A percentile compares a stretch with the other conserved stretches of the same genome.
phyloP scores from a whole-genome alignment of 1,140 invertebrate genomes.

The Physella acuta region DNA sequence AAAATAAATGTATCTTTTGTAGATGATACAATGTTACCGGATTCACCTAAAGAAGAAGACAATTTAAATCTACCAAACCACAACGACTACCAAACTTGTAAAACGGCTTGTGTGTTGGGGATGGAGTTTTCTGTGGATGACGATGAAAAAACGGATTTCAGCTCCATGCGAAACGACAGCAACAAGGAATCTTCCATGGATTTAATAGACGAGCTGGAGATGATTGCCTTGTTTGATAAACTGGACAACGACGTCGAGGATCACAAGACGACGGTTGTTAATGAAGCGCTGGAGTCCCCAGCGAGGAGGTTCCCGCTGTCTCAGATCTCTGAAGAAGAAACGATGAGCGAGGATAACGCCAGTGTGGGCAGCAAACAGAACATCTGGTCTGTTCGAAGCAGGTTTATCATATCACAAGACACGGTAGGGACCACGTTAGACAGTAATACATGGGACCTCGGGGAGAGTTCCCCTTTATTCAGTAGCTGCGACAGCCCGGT shows the following conservation, averaged over 20 bases:
- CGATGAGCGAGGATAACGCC: not conserved
- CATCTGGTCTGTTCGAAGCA: not conserved
- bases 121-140: not conserved
- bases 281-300: not conserved
- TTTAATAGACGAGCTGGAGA: not conserved
- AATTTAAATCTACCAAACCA: not conserved
- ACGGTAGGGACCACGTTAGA: no score
- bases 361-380: not conserved
- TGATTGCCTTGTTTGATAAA: conserved; percentile 5
- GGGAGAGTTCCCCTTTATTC: not conserved
- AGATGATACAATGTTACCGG: no score
- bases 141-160: not conserved
- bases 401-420: not conserved
- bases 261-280: not conserved
- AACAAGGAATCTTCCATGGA: not conserved
- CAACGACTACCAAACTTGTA: not conserved
- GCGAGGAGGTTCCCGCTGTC: not conserved
- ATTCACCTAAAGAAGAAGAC: not conserved
- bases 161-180: not conserved
- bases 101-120: not conserved
- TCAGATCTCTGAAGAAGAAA: conserved; percentile 8
- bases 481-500: not conserved
- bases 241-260: not conserved
- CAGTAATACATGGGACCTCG: no score
- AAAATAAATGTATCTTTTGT: no score